Evolutionary conservation across 2,113 vertebrate genomes (phyloP).

Genomic region (Vidua macroura): DNA sequence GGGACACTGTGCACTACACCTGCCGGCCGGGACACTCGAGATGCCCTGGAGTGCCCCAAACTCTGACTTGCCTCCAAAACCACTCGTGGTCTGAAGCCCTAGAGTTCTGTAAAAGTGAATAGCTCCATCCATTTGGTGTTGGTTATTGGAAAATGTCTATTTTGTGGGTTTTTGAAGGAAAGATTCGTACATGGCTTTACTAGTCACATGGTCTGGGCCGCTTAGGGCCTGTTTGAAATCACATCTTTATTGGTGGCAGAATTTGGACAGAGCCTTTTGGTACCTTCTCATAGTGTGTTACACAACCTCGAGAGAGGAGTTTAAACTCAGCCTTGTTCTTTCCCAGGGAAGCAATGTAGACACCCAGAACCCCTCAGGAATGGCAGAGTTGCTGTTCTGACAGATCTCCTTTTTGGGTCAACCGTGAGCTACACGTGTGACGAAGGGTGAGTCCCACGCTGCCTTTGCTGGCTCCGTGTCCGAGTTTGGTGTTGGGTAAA

Average conservation of each 20-base stretch:
- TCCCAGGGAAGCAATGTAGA: slow-evolving; percentile 53
- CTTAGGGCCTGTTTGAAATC: background rate
- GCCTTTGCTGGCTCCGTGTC: background rate
- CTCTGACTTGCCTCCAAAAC: slow-evolving; percentile 51
- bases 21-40: background rate
- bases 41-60: background rate
- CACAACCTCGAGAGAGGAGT: background rate
- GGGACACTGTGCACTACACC: slow-evolving; percentile 19
- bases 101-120: slow-evolving; percentile 65
- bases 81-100: slow-evolving; percentile 50
- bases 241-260: background rate
- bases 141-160: background rate
- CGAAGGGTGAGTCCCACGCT: background rate
- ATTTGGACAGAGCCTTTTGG: slow-evolving; percentile 32
- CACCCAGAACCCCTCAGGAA: slow-evolving; percentile 16
- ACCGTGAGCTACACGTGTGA: background rate
- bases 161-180: background rate
- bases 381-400: slow-evolving; percentile 47
- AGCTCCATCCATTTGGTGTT: slow-evolving; percentile 34
- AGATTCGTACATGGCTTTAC: slow-evolving; percentile 48
- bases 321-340: slow-evolving; percentile 55
- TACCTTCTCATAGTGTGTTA: background rate
- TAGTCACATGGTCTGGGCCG: slow-evolving; percentile 31
- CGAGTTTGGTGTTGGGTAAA: background rate
- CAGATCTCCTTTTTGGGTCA: slow-evolving; percentile 33